Evolutionary conservation across 2,113 vertebrate genomes (phyloP).

Genomic region (Callaeas wilsoni): DNA sequence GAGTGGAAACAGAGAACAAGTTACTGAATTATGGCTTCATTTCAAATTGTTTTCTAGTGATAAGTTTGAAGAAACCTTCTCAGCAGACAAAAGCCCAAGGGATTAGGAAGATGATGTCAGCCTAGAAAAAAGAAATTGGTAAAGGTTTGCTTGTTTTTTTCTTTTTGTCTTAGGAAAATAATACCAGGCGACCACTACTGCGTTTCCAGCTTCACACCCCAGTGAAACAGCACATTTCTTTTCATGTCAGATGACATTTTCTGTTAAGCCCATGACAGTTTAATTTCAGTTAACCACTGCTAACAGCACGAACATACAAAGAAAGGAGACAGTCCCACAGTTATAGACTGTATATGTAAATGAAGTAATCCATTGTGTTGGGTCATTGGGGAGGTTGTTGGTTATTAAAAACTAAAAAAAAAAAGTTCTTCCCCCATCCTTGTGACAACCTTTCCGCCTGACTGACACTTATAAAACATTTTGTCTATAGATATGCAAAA

Average conservation of each 20-base stretch:
- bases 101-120: background rate
- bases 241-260: conserved; percentile 54
- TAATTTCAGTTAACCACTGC: conserved; percentile 63
- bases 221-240: background rate
- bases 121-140: background rate
- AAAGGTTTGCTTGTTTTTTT: background rate
- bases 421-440: background rate
- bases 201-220: background rate
- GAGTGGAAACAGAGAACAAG: background rate
- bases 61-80: background rate
- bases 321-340: background rate
- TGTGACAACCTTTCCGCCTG: background rate
- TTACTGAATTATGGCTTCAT: background rate
- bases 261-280: conserved; percentile 59
- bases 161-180: background rate
- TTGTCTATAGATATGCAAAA: conserved; percentile 8
- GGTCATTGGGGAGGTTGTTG: conserved; percentile 21
- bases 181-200: background rate
- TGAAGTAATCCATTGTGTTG: conserved; percentile 38
- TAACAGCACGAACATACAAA: background rate
- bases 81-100: background rate
- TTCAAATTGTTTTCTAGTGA: background rate
- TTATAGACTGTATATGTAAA: conserved; percentile 45
- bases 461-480: background rate
- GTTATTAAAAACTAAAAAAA: background rate